A percentile compares a stretch with the other conserved stretches of the same genome.
phyloP scores from a whole-genome alignment of 2,888 invertebrate genomes.

The Nematopogon swammerdamellus region DNA sequence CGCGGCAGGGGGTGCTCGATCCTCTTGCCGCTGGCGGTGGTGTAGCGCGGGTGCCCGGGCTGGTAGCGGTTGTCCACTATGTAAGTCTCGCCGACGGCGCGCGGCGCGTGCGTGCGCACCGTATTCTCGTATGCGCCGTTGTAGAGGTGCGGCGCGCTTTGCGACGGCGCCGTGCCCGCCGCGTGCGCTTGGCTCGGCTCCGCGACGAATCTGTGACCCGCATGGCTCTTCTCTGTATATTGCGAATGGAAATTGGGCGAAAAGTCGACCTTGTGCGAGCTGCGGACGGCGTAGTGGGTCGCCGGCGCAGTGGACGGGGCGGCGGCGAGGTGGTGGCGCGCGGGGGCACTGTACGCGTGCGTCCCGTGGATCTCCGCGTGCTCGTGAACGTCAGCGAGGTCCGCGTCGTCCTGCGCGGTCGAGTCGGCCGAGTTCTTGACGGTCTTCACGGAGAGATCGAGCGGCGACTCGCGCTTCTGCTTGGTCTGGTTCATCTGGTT shows the following conservation, averaged over 20 bases:
- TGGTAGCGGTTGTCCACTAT: conserved; percentile 1
- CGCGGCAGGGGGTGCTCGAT: conserved; percentile 35
- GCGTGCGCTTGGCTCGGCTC: background rate
- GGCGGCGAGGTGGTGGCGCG: conserved; percentile 22
- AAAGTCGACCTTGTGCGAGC: conserved; percentile 75
- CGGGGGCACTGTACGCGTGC: conserved; percentile 21
- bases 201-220: background rate
- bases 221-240: conserved; percentile 31
- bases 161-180: background rate
- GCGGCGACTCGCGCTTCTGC: conserved; percentile 71
- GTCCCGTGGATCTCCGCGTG: conserved; percentile 29
- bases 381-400: conserved; percentile 33
- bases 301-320: conserved; percentile 10
- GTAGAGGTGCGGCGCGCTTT: background rate
- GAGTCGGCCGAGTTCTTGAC: conserved; percentile 87
- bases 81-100: background rate
- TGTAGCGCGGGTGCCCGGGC: conserved; percentile 2
- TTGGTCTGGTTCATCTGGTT: conserved; percentile 48
- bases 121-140: background rate
- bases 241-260: conserved; percentile 67
- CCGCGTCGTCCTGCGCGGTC: conserved; percentile 68
- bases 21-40: conserved; percentile 16
- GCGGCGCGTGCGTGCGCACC: background rate
- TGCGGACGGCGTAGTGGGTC: conserved; percentile 13
- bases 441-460: conserved; percentile 87